Conservation (phyloP, 2,797 vertebrate genomes). For the Sphenodon punctatus region DNA sequence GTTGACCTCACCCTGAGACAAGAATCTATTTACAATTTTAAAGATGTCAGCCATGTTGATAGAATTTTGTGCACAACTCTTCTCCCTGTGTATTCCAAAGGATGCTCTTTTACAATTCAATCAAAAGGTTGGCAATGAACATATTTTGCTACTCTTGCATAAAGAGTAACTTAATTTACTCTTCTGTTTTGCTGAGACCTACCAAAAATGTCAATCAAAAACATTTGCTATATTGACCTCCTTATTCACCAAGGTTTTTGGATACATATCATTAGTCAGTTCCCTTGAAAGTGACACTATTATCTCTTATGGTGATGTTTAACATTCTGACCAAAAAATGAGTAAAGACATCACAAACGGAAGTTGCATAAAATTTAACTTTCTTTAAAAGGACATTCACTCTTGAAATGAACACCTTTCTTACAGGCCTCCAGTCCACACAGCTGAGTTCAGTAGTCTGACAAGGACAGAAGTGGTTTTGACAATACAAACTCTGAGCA, state of each 20-base stretch:
- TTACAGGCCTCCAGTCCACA: fast-evolving
- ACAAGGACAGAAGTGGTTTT: fast-evolving
- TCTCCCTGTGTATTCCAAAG: constrained; percentile 34
- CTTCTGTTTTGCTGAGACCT: constrained; percentile 64
- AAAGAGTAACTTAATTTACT: constrained; percentile 77
- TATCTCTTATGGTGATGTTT: neutral
- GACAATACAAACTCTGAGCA: neutral
- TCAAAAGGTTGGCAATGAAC: constrained; percentile 56
- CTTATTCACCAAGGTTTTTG: constrained; percentile 13
- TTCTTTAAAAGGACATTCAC: neutral
- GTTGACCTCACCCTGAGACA: neutral
- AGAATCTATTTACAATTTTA: neutral
- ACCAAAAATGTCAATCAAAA: constrained; percentile 34
- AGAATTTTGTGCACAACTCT: neutral
- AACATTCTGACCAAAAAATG: neutral
- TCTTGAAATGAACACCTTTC: neutral
- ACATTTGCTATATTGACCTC: constrained; percentile 27
- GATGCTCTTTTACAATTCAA: constrained; percentile 57
- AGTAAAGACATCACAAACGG: too few relatives aligned
- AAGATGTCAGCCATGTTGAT: neutral
- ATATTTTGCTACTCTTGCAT: constrained; percentile 68
- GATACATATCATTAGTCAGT: neutral
- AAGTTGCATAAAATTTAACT: neutral
- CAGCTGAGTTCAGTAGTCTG: neutral
- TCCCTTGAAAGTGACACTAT: neutral